Base-by-base conservation (phyloP, 2,888 invertebrate genomes). In the Microctonus hyperodae region DNA sequence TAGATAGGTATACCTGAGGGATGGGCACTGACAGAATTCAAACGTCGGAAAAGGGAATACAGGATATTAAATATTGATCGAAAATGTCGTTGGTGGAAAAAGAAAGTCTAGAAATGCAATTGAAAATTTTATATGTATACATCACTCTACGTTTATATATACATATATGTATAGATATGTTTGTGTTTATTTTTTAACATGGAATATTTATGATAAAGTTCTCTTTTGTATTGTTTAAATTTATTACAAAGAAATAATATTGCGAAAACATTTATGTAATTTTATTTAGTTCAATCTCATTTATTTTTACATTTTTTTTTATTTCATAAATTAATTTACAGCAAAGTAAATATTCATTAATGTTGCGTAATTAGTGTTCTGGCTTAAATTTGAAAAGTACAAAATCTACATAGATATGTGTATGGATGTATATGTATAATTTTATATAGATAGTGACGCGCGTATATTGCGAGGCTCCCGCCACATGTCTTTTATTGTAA, bases 21-120 rank as follows among this genome's bases (percentile, higher is more conserved):
- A 63, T 65, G 61, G 60, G 57, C 31, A 61, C 63, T 44, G 61
- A 68, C 67, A 64, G 64, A 50, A 64, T 51, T 44, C 22, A 40
- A 66, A 33, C 64, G 44, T 58, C 50, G 67, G 58, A 62, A 67
- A 71, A 70, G 64, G 65, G 61, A 64, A 50, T 64, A 63, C 68
- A 70, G 70, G 70, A 75, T 75, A 75, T 75, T 73, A 73, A 75
- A 75, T 74, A 75, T 75, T 69, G 75, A 73, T 73, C 72, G 67
- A 57, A 63, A 64, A 67, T 58, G 61, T 60, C 50, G 66, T 65
- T 64, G 44, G 60, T 57, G 56, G n/a, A n/a, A 53, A 65, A 50
- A 60, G 48, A 23, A 22, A 40, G 25, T 44, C 16, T 37, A n/a
- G n/a, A 4, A 6, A 37, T 44, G 44, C 44, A 44, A 44, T 44